These are phyloP conservation scores for Hylyphantes graminicola DNA, from an alignment of 1,140 invertebrate genomes.

Conservation along the genomic window DNA sequence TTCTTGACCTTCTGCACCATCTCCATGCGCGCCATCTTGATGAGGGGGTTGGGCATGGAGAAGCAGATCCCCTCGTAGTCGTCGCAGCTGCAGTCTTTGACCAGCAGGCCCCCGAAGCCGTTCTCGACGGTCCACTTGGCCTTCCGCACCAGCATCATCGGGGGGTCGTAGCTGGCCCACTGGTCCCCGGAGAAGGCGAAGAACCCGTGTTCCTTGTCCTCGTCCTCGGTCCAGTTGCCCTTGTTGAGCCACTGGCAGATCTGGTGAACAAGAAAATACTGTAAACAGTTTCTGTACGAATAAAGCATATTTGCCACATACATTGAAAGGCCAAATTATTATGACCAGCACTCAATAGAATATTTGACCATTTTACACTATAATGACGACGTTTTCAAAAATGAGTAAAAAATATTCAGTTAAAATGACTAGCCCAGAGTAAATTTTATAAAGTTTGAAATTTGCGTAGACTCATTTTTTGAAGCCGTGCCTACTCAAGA, in stretches of 20 bases:
- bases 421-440: no score
- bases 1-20: neutral
- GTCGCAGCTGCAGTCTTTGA: conserved; percentile 46
- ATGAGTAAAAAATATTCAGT: no score
- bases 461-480: no score
- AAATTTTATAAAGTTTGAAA: no score
- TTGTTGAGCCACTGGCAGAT: conserved; percentile 25
- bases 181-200: conserved; percentile 40
- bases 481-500: no score
- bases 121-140: conserved; percentile 14
- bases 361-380: no score
- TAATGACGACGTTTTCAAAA: no score
- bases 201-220: conserved; percentile 2
- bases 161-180: conserved; percentile 44
- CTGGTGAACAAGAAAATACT: neutral
- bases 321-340: no score
- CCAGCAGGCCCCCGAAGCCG: conserved; percentile 33
- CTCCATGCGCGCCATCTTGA: conserved; percentile 35
- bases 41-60: conserved; percentile 8
- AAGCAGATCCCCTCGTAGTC: conserved; percentile 31
- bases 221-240: conserved; percentile 34
- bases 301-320: no score
- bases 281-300: no score
- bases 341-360: no score
- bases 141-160: conserved; percentile 29